Evolutionary conservation across 2,113 vertebrate species (phyloP).

Genomic region (Pithys albifrons): DNA sequence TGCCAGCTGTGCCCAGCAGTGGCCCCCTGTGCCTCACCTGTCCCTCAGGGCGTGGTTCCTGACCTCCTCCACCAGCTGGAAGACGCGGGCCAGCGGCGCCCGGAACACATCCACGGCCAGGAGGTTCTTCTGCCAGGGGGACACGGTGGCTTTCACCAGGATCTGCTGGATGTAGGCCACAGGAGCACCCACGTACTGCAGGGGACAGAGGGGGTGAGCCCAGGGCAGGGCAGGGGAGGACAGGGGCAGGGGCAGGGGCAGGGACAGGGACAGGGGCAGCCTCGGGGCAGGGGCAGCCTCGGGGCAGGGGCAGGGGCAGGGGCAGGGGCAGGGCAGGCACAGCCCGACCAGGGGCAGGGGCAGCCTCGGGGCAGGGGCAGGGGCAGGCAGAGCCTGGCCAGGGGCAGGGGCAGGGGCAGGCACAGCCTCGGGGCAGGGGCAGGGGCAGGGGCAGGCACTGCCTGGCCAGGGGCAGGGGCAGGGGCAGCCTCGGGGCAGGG

Average conservation of each 20-base stretch:
- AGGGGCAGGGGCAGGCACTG: not conserved
- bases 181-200: slow-evolving; percentile 88
- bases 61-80: slow-evolving; percentile 93
- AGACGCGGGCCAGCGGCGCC: slow-evolving; percentile 88
- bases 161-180: slow-evolving; percentile 98
- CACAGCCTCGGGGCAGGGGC: not conserved
- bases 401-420: too few relatives aligned
- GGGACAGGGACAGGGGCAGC: not conserved
- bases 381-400: not conserved
- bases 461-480: not conserved
- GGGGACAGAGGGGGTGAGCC: not conserved
- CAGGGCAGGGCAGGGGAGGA: not conserved
- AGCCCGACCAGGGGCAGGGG: not conserved
- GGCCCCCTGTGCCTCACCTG: slow-evolving; percentile 69
- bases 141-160: slow-evolving; percentile 92
- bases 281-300: not conserved
- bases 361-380: too few relatives aligned
- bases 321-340: too few relatives aligned
- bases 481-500: too few relatives aligned
- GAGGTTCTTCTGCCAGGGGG: slow-evolving; percentile 93
- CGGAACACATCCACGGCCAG: slow-evolving; percentile 93
- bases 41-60: slow-evolving; percentile 90
- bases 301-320: too few relatives aligned
- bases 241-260: too few relatives aligned
- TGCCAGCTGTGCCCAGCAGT: not conserved